These are phyloP conservation scores for Cepaea nemoralis DNA, from an alignment of 1,140 invertebrate species.

Conservation along the genomic window DNA sequence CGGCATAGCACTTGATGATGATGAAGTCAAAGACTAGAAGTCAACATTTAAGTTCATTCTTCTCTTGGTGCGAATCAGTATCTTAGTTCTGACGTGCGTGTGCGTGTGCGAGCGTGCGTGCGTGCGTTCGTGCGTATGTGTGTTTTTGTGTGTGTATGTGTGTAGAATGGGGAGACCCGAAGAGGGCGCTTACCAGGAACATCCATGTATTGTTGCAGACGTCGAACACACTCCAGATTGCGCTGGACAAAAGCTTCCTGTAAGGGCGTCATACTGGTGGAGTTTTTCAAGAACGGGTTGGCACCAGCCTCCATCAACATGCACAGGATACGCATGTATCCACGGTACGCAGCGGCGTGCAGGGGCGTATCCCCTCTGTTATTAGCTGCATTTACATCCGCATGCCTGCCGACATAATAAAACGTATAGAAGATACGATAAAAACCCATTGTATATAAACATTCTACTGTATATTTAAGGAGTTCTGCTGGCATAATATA, in stretches of 20 bases:
- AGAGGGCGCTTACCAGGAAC: background rate
- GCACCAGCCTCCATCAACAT: conserved; percentile 54
- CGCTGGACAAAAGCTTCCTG: conserved; percentile 43
- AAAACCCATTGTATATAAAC: too few relatives aligned
- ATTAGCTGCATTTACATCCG: conserved; percentile 48
- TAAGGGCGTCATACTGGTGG: conserved; percentile 43
- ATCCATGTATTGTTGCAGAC: background rate
- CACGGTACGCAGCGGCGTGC: conserved; percentile 57
- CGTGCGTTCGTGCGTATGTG: background rate
- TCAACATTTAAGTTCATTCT: too few relatives aligned
- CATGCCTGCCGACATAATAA: conserved; percentile 37
- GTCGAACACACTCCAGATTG: background rate
- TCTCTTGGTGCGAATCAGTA: too few relatives aligned
- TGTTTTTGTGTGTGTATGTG: background rate
- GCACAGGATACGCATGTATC: conserved; percentile 52
- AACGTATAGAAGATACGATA: too few relatives aligned
- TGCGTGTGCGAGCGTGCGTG: background rate
- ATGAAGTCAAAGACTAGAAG: too few relatives aligned
- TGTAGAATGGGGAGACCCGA: background rate
- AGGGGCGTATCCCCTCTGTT: conserved; percentile 59
- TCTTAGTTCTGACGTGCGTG: too few relatives aligned
- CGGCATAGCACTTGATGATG: too few relatives aligned
- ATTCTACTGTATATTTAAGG: too few relatives aligned
- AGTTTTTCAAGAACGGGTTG: conserved; percentile 49
- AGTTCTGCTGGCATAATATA: too few relatives aligned